Base-by-base conservation (phyloP, 1,140 invertebrate species). In the Cydia pomonella region DNA sequence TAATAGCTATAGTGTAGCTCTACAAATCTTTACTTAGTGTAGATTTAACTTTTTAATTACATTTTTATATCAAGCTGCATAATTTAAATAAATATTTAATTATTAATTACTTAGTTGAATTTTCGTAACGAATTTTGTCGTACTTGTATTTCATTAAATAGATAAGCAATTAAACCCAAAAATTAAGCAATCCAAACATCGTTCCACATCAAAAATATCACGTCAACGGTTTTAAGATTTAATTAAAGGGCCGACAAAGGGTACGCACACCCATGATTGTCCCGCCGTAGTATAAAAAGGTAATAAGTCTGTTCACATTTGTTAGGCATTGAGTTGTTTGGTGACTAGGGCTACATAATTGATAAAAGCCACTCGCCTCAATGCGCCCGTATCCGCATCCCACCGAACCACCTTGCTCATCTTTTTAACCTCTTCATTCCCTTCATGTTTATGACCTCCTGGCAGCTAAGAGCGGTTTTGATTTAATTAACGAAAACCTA, bases 371-470 rank as follows among this genome's bases (percentile, higher is more conserved):
- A 5, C 27, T 38, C 27, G 64, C 64, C 12, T 69, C 29, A 69
- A 69, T 69, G 29, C 29, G 64, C 64, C 64, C 64, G 64, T 69
- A 69, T 69, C 64, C 64, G 33, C 64, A 18, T 69, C 29, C 64
- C 18, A 69, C 21, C n/a, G 2, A 13, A 13, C 18, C 64, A 69
- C 27, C 64, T 69, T 69, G 27, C 27, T 69, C 27, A 38, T 69
- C 33, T 69, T 69, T 69, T 69, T 69, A 69, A 69, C 29, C 29
- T 33, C 25, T 25, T 77, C 78, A 80, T 82, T 78, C 83, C 80
- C 79, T 85, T 85, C 80, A 83, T 77, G 82, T 79, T 80, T n/a
- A n/a, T 50, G 47, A n/a, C 47, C 47, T 18, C 47, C 47, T 7
- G 47, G n/a, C 3, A 18, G 0, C 47, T 50, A 75, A 77, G 78